A percentile compares a stretch with the other conserved stretches of the same genome.
Conservation (phyloP, 2,888 invertebrate species). For the Drosophila paramelanica region DNA sequence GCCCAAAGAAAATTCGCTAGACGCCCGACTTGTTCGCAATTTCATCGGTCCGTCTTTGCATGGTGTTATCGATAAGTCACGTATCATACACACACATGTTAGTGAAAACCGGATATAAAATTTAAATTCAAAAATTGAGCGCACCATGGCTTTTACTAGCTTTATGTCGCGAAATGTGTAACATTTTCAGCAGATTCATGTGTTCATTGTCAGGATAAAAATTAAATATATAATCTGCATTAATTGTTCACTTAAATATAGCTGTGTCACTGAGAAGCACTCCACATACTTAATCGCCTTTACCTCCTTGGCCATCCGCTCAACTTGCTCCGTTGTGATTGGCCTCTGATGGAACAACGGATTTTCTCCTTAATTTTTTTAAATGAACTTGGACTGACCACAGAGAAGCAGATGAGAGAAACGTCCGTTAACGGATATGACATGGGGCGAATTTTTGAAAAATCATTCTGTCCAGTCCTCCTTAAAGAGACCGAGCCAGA, state of each 20-base stretch:
- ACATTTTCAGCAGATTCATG: no score
- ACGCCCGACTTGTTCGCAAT: constrained; percentile 26
- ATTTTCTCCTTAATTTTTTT: constrained; percentile 99
- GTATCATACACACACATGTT: no score
- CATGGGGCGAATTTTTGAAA: constrained; percentile 97
- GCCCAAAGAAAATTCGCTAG: constrained; percentile 38
- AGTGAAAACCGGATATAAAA: background rate
- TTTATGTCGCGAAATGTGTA: no score
- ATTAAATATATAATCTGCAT: no score
- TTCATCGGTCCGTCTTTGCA: constrained; percentile 18
- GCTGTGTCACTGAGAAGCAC: constrained; percentile 99
- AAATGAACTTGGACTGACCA: constrained; percentile 99
- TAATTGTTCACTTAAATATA: constrained; percentile 81
- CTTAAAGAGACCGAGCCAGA: constrained; percentile 99
- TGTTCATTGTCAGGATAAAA: no score
- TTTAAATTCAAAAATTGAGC: background rate
- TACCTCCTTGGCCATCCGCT: constrained; percentile 98
- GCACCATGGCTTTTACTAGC: no score
- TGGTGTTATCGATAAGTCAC: constrained; percentile 3
- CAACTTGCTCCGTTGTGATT: constrained; percentile 97
- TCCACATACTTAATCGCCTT: constrained; percentile 99
- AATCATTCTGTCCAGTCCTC: constrained; percentile 99
- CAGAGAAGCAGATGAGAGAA: constrained; percentile 99
- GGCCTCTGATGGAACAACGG: constrained; percentile 99
- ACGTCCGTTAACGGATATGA: constrained; percentile 99